Percentiles rank a stretch among this genome's conserved stretches.
Conservation (phyloP, 2,797 vertebrate genomes). For the Amblyopsis hoosieri region DNA sequence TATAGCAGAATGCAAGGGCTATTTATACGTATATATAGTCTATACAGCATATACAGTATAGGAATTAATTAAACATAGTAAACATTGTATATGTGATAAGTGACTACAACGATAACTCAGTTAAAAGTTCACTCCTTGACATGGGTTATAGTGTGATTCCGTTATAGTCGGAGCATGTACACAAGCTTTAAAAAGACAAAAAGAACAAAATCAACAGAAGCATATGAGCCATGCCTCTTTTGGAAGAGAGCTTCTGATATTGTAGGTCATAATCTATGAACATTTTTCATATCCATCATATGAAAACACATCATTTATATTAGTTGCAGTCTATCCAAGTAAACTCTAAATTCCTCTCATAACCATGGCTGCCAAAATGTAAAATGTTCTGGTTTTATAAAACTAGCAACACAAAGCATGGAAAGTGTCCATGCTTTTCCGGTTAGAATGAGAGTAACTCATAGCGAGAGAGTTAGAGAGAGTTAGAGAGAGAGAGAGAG, state of each 20-base stretch:
- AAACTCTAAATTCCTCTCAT: slow-evolving; percentile 27
- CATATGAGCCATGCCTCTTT: slow-evolving; percentile 32
- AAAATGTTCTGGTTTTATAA: slow-evolving; percentile 16
- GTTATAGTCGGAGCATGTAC: not conserved
- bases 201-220: slow-evolving; percentile 46
- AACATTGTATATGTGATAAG: too few relatives aligned
- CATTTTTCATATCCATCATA: slow-evolving; percentile 37
- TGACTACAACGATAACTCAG: too few relatives aligned
- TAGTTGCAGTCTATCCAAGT: not conserved
- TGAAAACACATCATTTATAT: slow-evolving; percentile 41
- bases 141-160: too few relatives aligned
- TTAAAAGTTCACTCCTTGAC: too few relatives aligned
- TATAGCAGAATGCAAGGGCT: too few relatives aligned
- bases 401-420: slow-evolving; percentile 1
- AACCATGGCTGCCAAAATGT: slow-evolving; percentile 18
- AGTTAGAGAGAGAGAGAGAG: slow-evolving; percentile 1
- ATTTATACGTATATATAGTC: too few relatives aligned
- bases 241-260: slow-evolving; percentile 24
- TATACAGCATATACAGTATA: too few relatives aligned
- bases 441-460: slow-evolving; percentile 20
- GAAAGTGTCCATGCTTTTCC: slow-evolving; percentile 12
- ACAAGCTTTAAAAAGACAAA: slow-evolving; percentile 41
- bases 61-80: too few relatives aligned
- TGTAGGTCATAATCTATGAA: slow-evolving; percentile 46
- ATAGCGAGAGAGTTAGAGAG: slow-evolving; percentile 14